Evolutionary conservation across 2,888 invertebrate genomes (phyloP), one percentile per base, ranked within the genome.

Genomic region (Cheilosia vulpina): DNA sequence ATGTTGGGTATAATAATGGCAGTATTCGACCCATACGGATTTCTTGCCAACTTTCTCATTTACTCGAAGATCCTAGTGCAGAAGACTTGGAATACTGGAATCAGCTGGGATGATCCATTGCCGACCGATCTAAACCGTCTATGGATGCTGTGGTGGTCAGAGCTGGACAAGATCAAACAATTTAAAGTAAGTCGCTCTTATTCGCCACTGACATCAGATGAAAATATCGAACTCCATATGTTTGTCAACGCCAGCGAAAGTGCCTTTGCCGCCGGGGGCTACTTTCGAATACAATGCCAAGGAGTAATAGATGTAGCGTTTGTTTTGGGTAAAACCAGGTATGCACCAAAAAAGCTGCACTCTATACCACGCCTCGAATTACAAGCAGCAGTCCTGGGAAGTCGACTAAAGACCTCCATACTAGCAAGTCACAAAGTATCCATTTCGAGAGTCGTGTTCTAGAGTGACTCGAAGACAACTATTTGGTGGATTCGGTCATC

Each of bases 91-190:
- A 71, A 62, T 9, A 11, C 52, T 17, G 53, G 13, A 15, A 63
- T 78, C 2, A 17, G 52, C 4, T 71, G 71, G 63, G 47, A 71
- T 38, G 63, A 69, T 9, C 53, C 45, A 9, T 15, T 71, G 24
- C 62, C 71, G 13, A 3, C 2, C 2, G 19, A 45, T 11, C 6
- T 77, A 38, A 19, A 52, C 15, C 5, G 15, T 5, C 57, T 17
- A 13, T 77, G 60, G 52, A 69, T n/a, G 7, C 58, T 34, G 11
- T 69, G 77, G 77, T 69, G 68, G 68, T 34, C 17, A 15, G 68
- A 69, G 13, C 31, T 69, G 34, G 19, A 38, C 11, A 53, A 17
- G 4, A 27, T 34, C 47, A 38, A 21, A 2, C 17, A 58, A 5
- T 62, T 69, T 5, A 41, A 43, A 50, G 27, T 27, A 6, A 27